Evolutionary conservation across 2,888 invertebrate species (phyloP).

Genomic region (Protonemura montana): DNA sequence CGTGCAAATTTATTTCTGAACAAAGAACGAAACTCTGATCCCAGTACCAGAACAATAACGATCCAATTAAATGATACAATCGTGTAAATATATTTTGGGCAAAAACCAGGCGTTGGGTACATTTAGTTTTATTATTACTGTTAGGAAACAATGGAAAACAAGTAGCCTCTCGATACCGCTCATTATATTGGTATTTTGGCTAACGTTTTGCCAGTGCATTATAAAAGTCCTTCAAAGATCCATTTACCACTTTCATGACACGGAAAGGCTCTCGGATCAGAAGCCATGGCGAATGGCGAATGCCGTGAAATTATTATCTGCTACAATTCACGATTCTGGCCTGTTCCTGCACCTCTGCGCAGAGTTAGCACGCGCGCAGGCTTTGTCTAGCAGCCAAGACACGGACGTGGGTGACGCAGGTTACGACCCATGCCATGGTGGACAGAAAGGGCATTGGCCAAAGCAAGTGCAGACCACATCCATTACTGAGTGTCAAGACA

Average conservation of each 20-base stretch:
- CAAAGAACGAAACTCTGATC: too few relatives aligned
- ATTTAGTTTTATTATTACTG: too few relatives aligned
- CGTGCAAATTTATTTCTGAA: too few relatives aligned
- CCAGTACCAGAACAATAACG: too few relatives aligned
- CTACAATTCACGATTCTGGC: neutral
- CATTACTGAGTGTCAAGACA: neutral
- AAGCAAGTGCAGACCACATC: neutral
- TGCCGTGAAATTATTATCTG: neutral
- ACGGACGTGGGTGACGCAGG: neutral
- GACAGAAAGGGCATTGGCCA: neutral
- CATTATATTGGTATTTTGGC: neutral
- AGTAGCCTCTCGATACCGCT: too few relatives aligned
- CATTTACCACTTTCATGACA: neutral
- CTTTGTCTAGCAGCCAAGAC: neutral
- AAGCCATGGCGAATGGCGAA: neutral
- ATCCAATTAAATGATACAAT: too few relatives aligned
- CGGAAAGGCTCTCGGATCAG: neutral
- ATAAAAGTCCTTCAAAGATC: neutral
- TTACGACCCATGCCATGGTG: neutral
- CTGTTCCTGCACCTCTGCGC: neutral
- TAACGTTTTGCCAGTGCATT: neutral
- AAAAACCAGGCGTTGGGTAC: too few relatives aligned
- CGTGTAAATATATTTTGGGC: too few relatives aligned
- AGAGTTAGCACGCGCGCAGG: neutral
- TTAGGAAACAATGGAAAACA: too few relatives aligned